Evolutionary conservation across 37 sponge, comb jelly and placozoan species (phyloP), one percentile per base, ranked within the genome.

Genomic region (Sycon ciliatum): DNA sequence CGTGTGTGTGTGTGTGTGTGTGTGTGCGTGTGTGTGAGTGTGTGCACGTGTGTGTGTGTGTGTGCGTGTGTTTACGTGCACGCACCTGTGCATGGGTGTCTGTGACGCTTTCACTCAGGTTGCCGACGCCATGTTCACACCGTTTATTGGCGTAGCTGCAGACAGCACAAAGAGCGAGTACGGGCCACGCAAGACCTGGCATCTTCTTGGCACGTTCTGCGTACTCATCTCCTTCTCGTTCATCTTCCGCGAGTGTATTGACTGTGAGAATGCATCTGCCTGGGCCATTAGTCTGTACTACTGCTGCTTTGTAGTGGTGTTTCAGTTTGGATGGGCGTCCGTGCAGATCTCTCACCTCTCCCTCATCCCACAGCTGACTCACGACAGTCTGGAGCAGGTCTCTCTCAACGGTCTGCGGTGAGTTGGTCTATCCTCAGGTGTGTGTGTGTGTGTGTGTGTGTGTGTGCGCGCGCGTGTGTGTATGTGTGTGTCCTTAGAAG

Each of bases 321-420:
- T 95, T 56, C 97, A 95, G 68, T 82, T 89, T 78, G 97, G 97
- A 1, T 95, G 97, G 97, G 97, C 97, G 0, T 65, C 91, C 20
- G 82, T 82, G 1, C 97, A 95, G 52, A 89, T 95, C n/a, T 76
- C 90, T 5, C 97, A 95, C 32, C 77, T 95, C 13, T 80, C 97
- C 7, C 89, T 95, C 61, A 95, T 95, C 36, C 97, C 97, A 3
- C 92, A 85, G 39, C 74, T 95, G 1, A 91, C 91, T 0, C 32
- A 67, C 1, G 52, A 79, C 52, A 77, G 85, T 72, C 80, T 75
- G 52, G 89, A 87, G 38, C 73, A 85, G 38, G 97, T 95, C 16
- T 88, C 80, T 0, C 89, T 95, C 64, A 95, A 95, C 69, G 67
- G 92, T 6, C 87, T 95, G 58, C 85, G 94, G 94, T 93, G 35